A percentile compares a stretch with the other conserved stretches of the same genome.
These are phyloP conservation scores for Pseudorhombus dupliciocellatus DNA, from an alignment of 2,113 vertebrate species.

Conservation along the genomic window DNA sequence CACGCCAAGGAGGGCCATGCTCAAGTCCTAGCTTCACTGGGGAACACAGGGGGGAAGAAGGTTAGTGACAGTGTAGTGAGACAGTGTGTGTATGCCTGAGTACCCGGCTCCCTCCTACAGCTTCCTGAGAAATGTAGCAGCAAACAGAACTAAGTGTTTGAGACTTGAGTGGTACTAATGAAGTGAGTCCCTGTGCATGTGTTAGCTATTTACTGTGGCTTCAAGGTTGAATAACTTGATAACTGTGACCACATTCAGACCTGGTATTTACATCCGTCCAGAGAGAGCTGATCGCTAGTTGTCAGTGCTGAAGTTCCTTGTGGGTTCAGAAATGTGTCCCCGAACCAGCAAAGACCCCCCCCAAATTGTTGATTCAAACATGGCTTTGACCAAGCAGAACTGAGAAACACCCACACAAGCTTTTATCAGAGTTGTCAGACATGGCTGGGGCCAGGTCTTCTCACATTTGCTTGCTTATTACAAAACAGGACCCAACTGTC, in stretches of 20 bases:
- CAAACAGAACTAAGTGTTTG: slow-evolving; percentile 21
- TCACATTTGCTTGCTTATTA: too few species aligned
- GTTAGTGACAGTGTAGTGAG: slow-evolving; percentile 69
- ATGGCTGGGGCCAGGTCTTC: too few species aligned
- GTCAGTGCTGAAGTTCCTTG: too few species aligned
- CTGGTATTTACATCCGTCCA: background rate
- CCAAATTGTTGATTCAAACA: too few species aligned
- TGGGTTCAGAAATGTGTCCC: too few species aligned
- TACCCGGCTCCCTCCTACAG: slow-evolving; percentile 17
- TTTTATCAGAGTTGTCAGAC: too few species aligned
- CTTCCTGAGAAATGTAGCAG: slow-evolving; percentile 21
- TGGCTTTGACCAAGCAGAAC: too few species aligned
- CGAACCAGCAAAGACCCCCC: too few species aligned
- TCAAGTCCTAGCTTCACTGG: slow-evolving; percentile 63
- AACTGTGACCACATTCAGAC: slow-evolving; percentile 3
- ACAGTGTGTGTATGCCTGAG: slow-evolving; percentile 47
- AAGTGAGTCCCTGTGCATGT: slow-evolving; percentile 35
- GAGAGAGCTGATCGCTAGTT: background rate
- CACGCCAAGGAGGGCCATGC: slow-evolving; percentile 42
- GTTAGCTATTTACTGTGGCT: background rate
- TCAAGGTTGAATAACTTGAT: slow-evolving; percentile 11
- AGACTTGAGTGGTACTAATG: slow-evolving; percentile 44
- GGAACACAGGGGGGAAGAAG: slow-evolving; percentile 61
- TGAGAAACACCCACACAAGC: too few species aligned
- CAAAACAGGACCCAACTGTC: too few species aligned